Conservation (phyloP, 2,888 invertebrate genomes). For the Chydorus sphaericus region DNA sequence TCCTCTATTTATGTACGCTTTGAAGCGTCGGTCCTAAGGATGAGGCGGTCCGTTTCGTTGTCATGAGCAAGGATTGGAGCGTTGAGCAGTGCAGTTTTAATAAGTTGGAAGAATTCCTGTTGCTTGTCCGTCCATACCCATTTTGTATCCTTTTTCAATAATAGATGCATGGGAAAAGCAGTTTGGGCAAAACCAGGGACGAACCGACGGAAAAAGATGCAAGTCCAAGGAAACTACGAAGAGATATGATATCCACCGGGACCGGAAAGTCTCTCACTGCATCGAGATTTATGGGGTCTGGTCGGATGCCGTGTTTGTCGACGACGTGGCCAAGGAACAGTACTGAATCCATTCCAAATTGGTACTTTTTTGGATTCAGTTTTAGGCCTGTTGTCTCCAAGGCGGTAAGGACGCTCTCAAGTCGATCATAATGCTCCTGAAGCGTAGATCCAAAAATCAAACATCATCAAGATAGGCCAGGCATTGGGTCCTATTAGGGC, state of each 20-base stretch:
- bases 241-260: conserved; percentile 22
- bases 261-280: conserved; percentile 20
- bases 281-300: conserved; percentile 19
- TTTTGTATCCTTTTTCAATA: not conserved
- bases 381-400: conserved; percentile 21
- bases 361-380: conserved; percentile 24
- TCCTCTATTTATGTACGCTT: too few species aligned
- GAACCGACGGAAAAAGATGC: conserved; percentile 27
- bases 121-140: not conserved
- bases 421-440: conserved; percentile 17
- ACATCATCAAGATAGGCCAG: conserved; percentile 28
- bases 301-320: conserved; percentile 18
- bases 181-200: conserved; percentile 25
- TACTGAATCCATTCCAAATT: conserved; percentile 20
- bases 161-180: conserved; percentile 20
- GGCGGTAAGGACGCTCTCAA: conserved; percentile 21
- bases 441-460: conserved; percentile 19
- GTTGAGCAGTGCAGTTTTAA: not conserved
- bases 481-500: conserved; percentile 21
- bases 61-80: conserved; percentile 4
- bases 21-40: conserved; percentile 10
- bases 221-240: conserved; percentile 22
- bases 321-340: conserved; percentile 19
- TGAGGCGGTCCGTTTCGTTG: not conserved
- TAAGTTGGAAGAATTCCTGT: not conserved